Conservation (phyloP, 1,140 invertebrate genomes). For the Neotoxoptera formosana region DNA sequence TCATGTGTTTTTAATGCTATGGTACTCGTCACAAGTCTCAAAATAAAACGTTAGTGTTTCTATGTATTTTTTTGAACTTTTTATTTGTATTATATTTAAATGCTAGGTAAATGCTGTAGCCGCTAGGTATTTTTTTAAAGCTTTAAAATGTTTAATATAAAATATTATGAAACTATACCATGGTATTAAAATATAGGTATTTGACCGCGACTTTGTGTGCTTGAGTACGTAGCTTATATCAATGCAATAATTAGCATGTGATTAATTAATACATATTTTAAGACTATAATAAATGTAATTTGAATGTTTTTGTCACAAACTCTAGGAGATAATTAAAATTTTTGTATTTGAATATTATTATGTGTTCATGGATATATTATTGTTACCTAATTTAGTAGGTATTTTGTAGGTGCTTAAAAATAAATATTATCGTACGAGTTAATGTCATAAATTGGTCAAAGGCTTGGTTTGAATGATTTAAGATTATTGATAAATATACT, state of each 20-base stretch:
- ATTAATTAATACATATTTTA: not conserved
- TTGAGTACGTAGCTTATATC: not conserved
- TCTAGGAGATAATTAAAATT: not conserved
- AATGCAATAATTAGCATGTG: not conserved
- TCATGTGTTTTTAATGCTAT: not conserved
- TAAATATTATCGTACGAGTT: not conserved
- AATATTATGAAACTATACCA: not conserved
- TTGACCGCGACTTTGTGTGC: not conserved
- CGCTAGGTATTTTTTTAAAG: not conserved
- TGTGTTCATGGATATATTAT: not conserved
- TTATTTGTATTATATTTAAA: not conserved
- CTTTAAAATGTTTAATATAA: not conserved
- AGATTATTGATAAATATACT: not conserved
- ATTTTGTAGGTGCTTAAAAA: not conserved
- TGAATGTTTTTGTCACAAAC: not conserved
- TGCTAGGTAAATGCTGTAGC: not conserved
- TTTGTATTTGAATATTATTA: not conserved
- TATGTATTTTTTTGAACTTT: not conserved
- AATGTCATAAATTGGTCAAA: not conserved
- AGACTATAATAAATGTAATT: not conserved
- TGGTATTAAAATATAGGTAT: not conserved
- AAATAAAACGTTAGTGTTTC: not conserved
- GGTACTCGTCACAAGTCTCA: no score
- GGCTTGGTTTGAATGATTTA: not conserved
- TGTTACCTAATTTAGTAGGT: not conserved